A percentile compares a stretch with the other conserved stretches of the same genome.
These are phyloP conservation scores for Charanyca ferruginea DNA, from an alignment of 2,888 invertebrate species.

Conservation along the genomic window DNA sequence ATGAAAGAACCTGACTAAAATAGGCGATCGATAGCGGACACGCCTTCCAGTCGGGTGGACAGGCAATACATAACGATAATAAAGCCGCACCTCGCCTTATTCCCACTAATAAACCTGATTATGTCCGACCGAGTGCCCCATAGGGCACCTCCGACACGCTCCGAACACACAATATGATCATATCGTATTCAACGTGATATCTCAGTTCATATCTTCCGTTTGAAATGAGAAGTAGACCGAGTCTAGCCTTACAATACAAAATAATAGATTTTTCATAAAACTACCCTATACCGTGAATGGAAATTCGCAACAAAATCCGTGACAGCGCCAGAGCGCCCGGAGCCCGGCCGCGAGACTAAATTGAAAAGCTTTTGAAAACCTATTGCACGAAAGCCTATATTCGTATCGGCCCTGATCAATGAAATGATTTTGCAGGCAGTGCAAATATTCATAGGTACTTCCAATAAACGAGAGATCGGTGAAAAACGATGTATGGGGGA, in stretches of 20 bases:
- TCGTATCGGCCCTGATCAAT: constrained; percentile 71
- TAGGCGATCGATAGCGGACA: constrained; percentile 76
- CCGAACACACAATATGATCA: constrained; percentile 34
- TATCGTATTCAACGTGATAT: constrained; percentile 30
- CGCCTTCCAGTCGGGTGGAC: constrained; percentile 77
- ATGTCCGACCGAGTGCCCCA: constrained; percentile 69
- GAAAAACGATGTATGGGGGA: constrained; percentile 41
- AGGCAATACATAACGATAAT: constrained; percentile 76
- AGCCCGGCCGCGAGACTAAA: constrained; percentile 63
- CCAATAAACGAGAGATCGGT: constrained; percentile 30
- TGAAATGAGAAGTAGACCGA: constrained; percentile 25
- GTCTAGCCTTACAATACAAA: constrained; percentile 10
- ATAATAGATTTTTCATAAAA: constrained; percentile 56
- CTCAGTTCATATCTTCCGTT: constrained; percentile 33
- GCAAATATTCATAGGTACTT: constrained; percentile 70
- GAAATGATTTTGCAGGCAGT: constrained; percentile 73
- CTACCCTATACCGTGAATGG: constrained; percentile 47
- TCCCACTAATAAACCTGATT: constrained; percentile 80
- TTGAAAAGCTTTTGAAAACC: constrained; percentile 76
- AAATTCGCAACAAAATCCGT: constrained; percentile 61
- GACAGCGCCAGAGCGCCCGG: constrained; percentile 61
- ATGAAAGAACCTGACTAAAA: constrained; percentile 63
- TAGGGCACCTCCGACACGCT: constrained; percentile 37
- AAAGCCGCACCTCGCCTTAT: constrained; percentile 79
- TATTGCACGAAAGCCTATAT: constrained; percentile 71